A percentile compares a stretch with the other conserved stretches of the same genome.
phyloP scores from a whole-genome alignment of 1,140 invertebrate species.

The Trichonephila clavata region DNA sequence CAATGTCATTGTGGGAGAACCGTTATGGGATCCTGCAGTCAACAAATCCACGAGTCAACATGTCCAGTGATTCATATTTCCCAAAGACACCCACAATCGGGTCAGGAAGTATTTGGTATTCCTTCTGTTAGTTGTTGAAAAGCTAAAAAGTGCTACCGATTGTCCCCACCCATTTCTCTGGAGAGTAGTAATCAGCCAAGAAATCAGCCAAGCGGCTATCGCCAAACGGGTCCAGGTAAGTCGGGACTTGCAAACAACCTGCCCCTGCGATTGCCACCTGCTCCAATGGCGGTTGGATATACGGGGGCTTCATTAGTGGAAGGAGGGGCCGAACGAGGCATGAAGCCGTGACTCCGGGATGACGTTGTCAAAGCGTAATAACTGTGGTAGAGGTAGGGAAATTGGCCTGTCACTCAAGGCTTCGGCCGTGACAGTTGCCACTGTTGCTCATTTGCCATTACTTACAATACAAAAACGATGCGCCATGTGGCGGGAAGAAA shows the following conservation, averaged over 20 bases:
- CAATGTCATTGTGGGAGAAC: too few relatives aligned
- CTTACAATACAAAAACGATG: neutral
- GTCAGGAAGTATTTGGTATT: neutral
- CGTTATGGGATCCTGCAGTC: too few relatives aligned
- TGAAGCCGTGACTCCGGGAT: constrained; percentile 58
- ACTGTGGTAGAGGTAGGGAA: constrained; percentile 69
- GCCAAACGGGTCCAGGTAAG: constrained; percentile 1
- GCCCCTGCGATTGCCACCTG: constrained; percentile 61
- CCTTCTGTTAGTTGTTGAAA: neutral
- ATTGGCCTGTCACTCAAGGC: constrained; percentile 69
- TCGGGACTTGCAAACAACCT: neutral
- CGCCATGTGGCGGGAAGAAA: neutral
- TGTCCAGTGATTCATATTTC: too few relatives aligned
- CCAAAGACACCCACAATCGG: too few relatives aligned
- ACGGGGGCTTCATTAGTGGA: constrained; percentile 72
- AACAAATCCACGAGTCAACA: neutral
- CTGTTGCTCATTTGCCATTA: constrained; percentile 46
- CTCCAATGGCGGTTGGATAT: constrained; percentile 60
- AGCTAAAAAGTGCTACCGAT: neutral
- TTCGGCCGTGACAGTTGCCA: constrained; percentile 60
- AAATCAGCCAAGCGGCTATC: constrained; percentile 29
- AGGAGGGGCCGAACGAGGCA: constrained; percentile 60
- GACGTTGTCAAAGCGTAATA: constrained; percentile 67
- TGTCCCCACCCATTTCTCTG: neutral
- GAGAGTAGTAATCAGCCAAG: neutral